Percentiles rank a stretch among this genome's conserved stretches.
phyloP scores from a whole-genome alignment of 2,797 vertebrate genomes.

The Tinamus major region DNA sequence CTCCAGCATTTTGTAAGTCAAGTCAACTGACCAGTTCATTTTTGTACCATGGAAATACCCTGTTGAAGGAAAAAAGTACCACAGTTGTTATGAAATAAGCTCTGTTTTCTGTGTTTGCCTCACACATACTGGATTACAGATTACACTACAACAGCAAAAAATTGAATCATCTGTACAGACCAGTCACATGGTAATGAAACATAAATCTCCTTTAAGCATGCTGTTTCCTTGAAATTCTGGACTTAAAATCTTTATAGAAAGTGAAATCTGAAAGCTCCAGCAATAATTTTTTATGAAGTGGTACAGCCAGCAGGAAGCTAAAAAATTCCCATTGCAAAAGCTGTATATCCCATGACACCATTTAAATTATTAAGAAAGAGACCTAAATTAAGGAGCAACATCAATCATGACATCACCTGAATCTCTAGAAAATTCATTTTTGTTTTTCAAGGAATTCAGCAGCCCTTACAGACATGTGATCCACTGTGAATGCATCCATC shows the following conservation, averaged over 20 bases:
- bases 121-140: neutral
- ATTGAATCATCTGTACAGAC: neutral
- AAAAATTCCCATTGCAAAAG: neutral
- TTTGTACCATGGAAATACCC: neutral
- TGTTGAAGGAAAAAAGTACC: neutral
- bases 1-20: neutral
- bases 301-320: neutral
- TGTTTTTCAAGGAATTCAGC: neutral
- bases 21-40: neutral
- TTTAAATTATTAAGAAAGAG: neutral
- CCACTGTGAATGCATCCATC: neutral
- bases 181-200: neutral
- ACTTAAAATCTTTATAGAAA: neutral
- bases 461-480: neutral
- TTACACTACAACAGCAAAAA: neutral
- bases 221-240: constrained; percentile 1
- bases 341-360: neutral
- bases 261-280: constrained; percentile 9
- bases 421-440: neutral
- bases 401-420: neutral
- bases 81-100: neutral
- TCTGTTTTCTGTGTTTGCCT: neutral
- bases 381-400: neutral
- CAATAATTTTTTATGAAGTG: neutral
- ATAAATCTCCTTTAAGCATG: neutral